Conservation (phyloP, 2,113 vertebrate species). For the Bufo bufo region DNA sequence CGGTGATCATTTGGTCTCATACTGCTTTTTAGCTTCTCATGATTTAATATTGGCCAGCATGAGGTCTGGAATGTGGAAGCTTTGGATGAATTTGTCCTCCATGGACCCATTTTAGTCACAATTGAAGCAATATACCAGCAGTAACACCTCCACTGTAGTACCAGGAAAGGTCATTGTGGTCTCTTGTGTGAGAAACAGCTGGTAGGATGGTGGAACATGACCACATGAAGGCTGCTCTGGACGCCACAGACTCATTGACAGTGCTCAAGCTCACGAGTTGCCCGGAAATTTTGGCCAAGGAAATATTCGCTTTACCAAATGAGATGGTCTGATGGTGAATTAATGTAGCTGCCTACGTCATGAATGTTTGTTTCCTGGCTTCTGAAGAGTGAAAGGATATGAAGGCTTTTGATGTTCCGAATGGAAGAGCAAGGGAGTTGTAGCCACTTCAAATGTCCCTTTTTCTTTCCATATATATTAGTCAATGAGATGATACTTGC, state of each 20-base stretch:
- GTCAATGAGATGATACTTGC: neutral
- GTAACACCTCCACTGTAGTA: slow-evolving; percentile 2
- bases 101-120: neutral
- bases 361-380: slow-evolving; percentile 25
- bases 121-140: slow-evolving; percentile 14
- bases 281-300: neutral
- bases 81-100: neutral
- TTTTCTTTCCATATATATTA: neutral
- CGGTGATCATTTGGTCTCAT: slow-evolving; percentile 9
- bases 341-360: neutral
- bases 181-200: slow-evolving; percentile 35
- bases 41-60: neutral
- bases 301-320: neutral
- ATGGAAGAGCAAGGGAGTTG: slow-evolving; percentile 1
- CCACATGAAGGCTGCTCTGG: neutral
- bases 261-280: neutral
- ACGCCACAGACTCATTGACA: neutral
- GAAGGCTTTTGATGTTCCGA: slow-evolving; percentile 21
- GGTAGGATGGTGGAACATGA: slow-evolving; percentile 13
- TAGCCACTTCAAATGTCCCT: slow-evolving; percentile 18
- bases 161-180: neutral
- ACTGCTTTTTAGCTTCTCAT: neutral
- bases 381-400: slow-evolving; percentile 27
- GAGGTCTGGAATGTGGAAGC: neutral
- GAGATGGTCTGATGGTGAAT: neutral